Conservation (phyloP, 1,140 invertebrate genomes). For the Parapsyche elsis region DNA sequence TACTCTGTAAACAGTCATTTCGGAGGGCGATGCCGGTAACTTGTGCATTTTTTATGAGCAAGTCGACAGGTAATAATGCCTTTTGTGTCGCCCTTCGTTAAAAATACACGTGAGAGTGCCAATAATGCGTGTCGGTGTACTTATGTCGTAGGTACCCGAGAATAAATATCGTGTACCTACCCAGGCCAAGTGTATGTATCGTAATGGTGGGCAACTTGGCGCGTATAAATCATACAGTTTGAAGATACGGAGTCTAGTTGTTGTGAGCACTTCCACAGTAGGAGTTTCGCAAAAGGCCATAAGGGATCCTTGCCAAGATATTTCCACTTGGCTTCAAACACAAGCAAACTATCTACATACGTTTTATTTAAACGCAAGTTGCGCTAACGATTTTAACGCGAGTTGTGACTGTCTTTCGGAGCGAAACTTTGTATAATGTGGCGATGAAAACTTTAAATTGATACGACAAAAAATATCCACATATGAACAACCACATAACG, state of each 20-base stretch:
- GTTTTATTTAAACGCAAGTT: neutral
- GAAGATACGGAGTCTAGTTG: conserved; percentile 19
- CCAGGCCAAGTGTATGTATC: neutral
- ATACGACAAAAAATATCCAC: too few relatives aligned
- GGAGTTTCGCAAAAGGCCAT: conserved; percentile 10
- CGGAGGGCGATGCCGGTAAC: neutral
- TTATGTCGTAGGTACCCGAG: neutral
- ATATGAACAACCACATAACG: too few relatives aligned
- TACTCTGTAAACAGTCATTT: neutral
- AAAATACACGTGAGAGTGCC: conserved; percentile 21
- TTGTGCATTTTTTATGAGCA: neutral
- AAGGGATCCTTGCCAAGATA: conserved; percentile 21
- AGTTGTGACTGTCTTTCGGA: too few relatives aligned
- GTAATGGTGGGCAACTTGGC: neutral
- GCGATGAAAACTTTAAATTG: too few relatives aligned
- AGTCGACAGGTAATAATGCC: neutral
- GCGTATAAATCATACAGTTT: neutral
- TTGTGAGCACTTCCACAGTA: neutral
- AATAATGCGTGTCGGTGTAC: neutral
- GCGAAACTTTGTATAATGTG: too few relatives aligned
- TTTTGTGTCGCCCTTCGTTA: neutral
- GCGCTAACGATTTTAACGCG: too few relatives aligned
- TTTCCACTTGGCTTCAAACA: conserved; percentile 29
- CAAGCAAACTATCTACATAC: conserved; percentile 19
- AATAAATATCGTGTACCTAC: too few relatives aligned